Evolutionary conservation across 2,113 vertebrate genomes (phyloP).

Genomic region (Colius striatus): DNA sequence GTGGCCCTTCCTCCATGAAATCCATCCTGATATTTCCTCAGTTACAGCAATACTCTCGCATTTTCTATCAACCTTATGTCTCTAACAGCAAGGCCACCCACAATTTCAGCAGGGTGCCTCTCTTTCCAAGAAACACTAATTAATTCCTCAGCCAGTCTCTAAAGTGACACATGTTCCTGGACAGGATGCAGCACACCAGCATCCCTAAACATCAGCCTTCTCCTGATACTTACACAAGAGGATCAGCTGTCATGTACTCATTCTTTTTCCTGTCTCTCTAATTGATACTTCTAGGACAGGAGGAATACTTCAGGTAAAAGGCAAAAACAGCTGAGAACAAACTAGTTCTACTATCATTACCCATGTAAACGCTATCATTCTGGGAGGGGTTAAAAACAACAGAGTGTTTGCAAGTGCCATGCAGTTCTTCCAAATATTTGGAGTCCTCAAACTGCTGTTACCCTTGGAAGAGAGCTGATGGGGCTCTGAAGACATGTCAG

Average conservation of each 20-base stretch:
- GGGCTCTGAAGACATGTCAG: constrained; percentile 83
- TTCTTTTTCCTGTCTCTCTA: constrained; percentile 33
- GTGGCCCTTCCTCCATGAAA: not conserved
- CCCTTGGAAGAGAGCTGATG: constrained; percentile 85
- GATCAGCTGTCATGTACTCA: constrained; percentile 22
- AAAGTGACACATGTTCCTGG: not conserved
- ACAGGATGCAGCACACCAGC: not conserved
- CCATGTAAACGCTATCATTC: constrained; percentile 41
- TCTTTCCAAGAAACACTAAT: not conserved
- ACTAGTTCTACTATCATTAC: constrained; percentile 40
- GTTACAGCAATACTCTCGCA: not conserved
- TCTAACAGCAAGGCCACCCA: constrained; percentile 14
- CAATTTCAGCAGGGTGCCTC: not conserved
- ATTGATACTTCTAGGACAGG: constrained; percentile 46
- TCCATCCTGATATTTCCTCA: not conserved
- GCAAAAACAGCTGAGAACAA: constrained; percentile 19
- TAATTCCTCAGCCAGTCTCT: not conserved
- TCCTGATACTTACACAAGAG: constrained; percentile 40
- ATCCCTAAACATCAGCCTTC: not conserved
- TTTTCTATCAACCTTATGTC: not conserved
- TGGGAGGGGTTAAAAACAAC: constrained; percentile 56
- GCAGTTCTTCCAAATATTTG: constrained; percentile 76
- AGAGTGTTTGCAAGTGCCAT: constrained; percentile 67
- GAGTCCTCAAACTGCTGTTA: constrained; percentile 81
- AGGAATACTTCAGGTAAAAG: constrained; percentile 11